Evolutionary conservation across 2,113 vertebrate genomes (phyloP).

Genomic region (Puntigrus tetrazona): DNA sequence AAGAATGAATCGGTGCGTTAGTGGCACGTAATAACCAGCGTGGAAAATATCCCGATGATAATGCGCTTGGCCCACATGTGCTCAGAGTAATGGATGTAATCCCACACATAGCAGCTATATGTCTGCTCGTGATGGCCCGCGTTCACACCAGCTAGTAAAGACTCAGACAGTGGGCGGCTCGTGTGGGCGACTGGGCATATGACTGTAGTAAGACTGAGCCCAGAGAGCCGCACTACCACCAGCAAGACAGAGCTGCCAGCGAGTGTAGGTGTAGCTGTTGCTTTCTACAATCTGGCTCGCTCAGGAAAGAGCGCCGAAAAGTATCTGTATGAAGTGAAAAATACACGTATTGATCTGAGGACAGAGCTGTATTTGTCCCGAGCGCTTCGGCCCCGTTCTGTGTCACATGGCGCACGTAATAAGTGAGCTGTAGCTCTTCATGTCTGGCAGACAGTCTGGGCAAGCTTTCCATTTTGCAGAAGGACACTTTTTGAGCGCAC

Average conservation of each 20-base stretch:
- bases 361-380: background rate
- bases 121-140: conserved; percentile 39
- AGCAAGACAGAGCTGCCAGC: background rate
- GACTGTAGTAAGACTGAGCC: conserved; percentile 27
- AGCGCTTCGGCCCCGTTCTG: background rate
- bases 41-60: conserved; percentile 31
- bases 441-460: conserved; percentile 7
- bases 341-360: background rate
- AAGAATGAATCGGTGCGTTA: conserved; percentile 37
- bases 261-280: conserved; percentile 40
- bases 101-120: conserved; percentile 21
- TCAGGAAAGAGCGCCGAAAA: background rate
- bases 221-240: background rate
- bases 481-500: conserved; percentile 3
- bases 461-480: conserved; percentile 1
- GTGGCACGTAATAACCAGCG: background rate
- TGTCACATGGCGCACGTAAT: background rate
- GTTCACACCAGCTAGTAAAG: conserved; percentile 18
- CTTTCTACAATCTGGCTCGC: conserved; percentile 18
- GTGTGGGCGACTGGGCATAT: conserved; percentile 39
- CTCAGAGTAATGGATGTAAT: conserved; percentile 27
- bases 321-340: background rate
- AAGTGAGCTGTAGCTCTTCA: conserved; percentile 5
- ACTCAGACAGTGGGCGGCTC: conserved; percentile 44
- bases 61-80: conserved; percentile 36